These are phyloP conservation scores for Drosophila pseudoananassae DNA, from an alignment of 1,140 invertebrate genomes.

Conservation along the genomic window DNA sequence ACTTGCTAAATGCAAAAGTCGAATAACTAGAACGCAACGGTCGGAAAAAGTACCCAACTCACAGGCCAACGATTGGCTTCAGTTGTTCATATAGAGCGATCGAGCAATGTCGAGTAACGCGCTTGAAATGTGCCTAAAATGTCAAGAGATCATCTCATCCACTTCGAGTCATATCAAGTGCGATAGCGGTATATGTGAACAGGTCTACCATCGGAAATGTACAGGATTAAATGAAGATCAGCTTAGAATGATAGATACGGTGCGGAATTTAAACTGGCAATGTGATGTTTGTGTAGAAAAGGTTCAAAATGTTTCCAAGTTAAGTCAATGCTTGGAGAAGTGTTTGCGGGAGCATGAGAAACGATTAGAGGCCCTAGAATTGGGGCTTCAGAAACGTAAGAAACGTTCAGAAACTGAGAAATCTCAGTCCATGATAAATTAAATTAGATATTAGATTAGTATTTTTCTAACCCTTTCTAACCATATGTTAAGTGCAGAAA, in stretches of 20 bases:
- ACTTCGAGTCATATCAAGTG: slow-evolving; percentile 25
- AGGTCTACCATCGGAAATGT: slow-evolving; percentile 32
- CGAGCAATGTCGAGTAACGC: slow-evolving; percentile 49
- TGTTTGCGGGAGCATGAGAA: slow-evolving; percentile 56
- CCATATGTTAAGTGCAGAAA: background rate
- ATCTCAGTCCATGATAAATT: too few relatives aligned
- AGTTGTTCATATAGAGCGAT: slow-evolving; percentile 41
- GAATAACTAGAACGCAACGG: slow-evolving; percentile 14
- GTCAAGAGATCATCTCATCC: slow-evolving; percentile 21
- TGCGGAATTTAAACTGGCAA: slow-evolving; percentile 37
- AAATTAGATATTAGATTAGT: too few relatives aligned
- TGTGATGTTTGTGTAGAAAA: slow-evolving; percentile 39
- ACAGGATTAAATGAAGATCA: slow-evolving; percentile 21
- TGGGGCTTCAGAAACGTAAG: slow-evolving; percentile 40
- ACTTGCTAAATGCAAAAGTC: slow-evolving; percentile 29
- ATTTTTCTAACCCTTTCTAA: background rate
- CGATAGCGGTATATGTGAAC: slow-evolving; percentile 24
- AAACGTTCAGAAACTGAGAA: too few relatives aligned
- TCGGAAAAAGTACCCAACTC: slow-evolving; percentile 54
- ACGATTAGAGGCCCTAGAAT: slow-evolving; percentile 50
- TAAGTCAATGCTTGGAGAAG: slow-evolving; percentile 34
- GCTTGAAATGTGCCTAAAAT: slow-evolving; percentile 46
- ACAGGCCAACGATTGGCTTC: slow-evolving; percentile 20
- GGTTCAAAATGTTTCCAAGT: background rate
- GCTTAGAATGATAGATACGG: slow-evolving; percentile 13